Base-by-base conservation (phyloP, 2,888 invertebrate species). In the Criorhina ranunculi region DNA sequence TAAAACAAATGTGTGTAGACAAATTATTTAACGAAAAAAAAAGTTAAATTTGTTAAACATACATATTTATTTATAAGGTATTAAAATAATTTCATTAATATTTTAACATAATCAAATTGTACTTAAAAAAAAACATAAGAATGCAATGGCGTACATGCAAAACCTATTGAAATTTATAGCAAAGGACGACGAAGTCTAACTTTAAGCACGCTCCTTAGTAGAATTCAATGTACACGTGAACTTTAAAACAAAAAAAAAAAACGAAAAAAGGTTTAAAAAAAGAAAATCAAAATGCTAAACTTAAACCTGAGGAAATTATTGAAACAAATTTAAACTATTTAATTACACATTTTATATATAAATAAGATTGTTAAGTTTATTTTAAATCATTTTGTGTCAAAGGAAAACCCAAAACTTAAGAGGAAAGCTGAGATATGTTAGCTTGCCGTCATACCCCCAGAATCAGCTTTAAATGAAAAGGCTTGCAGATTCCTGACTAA, bases 191-290 rank as follows among this genome's bases (percentile, higher is more conserved):
- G 5, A 77, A 67, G 67, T 44, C 55, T 62, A 67, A 80, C 55
- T 73, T 78, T 69, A 69, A 79, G 75, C 78, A 83, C 79, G 57
- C 73, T 83, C 78, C 62, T 46, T 67, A 82, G 46, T 67, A 72
- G 15, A 42, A 70, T 67, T 67, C 62, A 31, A 42, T 75, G 57
- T 75, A 67, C 83, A 83, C 78, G 60, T 72, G 55, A 69, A 72
- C 72, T 60, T 67, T 7, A 49, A 42, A 62, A 57, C 11, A 51
- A 12, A 40, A 55, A 49, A 55, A 29, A 15, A 44, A 49, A 60
- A 17, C 31, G 49, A 11, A 33, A 15, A 73, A n/a, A 33, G n/a
- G n/a, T n/a, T n/a, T n/a, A 24, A 51, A 9, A 40, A 55, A 49
- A 55, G 17, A 15, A 44, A 49, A 60, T 12, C 31, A 57, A 33